These are phyloP conservation scores for Maniola hyperantus DNA, from an alignment of 2,888 invertebrate genomes.

Conservation along the genomic window DNA sequence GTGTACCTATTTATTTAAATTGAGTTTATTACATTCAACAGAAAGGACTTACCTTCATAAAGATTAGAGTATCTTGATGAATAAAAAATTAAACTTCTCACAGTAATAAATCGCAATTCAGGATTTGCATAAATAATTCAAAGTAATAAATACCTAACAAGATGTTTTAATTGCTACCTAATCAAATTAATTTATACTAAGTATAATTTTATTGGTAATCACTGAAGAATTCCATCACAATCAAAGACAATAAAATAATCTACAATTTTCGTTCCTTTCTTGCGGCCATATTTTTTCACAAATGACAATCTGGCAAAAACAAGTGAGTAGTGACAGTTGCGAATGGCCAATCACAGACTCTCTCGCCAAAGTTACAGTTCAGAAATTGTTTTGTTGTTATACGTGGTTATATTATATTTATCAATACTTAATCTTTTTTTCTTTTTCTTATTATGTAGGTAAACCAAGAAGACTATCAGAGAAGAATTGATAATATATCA, in stretches of 20 bases:
- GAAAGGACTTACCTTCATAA: too few species aligned
- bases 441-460: too few species aligned
- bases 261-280: too few species aligned
- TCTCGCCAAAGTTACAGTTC: not conserved
- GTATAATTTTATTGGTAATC: not conserved
- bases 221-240: not conserved
- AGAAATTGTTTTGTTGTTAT: too few species aligned
- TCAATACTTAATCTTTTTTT: too few species aligned
- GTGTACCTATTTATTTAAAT: too few species aligned
- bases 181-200: too few species aligned
- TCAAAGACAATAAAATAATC: not conserved
- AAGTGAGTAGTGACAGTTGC: not conserved
- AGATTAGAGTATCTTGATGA: too few species aligned
- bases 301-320: not conserved
- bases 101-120: constrained; percentile 1
- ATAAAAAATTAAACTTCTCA: not conserved
- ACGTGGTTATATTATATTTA: not conserved
- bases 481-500: too few species aligned
- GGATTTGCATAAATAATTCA: not conserved
- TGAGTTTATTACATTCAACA: too few species aligned
- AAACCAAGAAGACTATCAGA: too few species aligned
- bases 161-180: not conserved
- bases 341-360: too few species aligned
- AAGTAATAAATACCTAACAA: not conserved
- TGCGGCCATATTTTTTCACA: not conserved